A percentile compares a stretch with the other conserved stretches of the same genome.
Conservation (phyloP, 2,113 vertebrate species). For the Columba livia region DNA sequence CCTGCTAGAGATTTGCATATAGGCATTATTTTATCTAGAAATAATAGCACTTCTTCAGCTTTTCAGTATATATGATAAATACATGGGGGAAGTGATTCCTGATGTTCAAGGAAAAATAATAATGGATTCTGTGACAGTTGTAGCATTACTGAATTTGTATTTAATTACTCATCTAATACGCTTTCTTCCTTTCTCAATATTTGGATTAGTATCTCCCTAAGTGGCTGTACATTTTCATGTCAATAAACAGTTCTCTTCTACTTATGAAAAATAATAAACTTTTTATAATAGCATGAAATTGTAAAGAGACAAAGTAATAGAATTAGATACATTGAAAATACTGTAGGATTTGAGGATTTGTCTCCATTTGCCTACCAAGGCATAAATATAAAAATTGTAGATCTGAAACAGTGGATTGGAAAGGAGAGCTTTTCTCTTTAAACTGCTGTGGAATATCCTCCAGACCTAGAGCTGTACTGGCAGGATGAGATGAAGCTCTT, state of each 20-base stretch:
- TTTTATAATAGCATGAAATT: not conserved
- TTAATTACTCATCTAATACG: not conserved
- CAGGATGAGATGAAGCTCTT: not conserved
- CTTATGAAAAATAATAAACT: constrained; percentile 39
- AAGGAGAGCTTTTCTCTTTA: not conserved
- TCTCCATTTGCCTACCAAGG: not conserved
- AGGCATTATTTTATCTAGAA: not conserved
- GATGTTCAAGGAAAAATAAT: constrained; percentile 7
- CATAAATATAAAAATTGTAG: constrained; percentile 1
- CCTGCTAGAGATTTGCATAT: not conserved
- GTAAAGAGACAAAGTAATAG: not conserved
- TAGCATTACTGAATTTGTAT: constrained; percentile 13
- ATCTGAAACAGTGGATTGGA: not conserved
- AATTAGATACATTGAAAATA: constrained; percentile 7
- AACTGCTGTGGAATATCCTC: not conserved
- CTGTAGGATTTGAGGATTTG: constrained; percentile 34
- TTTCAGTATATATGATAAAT: not conserved
- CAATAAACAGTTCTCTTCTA: constrained; percentile 29
- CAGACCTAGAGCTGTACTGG: not conserved
- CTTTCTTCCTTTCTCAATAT: constrained; percentile 34
- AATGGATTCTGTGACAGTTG: constrained; percentile 1
- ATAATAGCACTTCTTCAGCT: not conserved
- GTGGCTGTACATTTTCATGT: not conserved
- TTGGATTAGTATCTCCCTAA: constrained; percentile 17
- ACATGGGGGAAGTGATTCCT: not conserved